phyloP scores from a whole-genome alignment of 2,888 invertebrate genomes.

The Aricia artaxerxes region DNA sequence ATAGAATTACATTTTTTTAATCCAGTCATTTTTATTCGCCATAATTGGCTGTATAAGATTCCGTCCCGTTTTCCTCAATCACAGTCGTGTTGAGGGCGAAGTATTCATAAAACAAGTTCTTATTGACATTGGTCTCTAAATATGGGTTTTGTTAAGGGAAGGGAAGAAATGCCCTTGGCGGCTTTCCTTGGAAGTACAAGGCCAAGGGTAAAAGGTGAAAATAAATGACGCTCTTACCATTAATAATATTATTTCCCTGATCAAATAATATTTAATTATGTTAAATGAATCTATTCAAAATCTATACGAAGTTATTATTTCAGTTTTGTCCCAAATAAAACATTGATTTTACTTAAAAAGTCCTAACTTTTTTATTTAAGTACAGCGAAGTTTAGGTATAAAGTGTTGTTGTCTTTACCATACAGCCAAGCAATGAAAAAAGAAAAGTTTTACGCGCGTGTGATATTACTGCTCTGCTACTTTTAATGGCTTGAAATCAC shows the following conservation, averaged over 20 bases:
- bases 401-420: too few relatives aligned
- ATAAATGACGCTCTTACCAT: neutral
- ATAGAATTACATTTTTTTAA: neutral
- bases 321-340: too few relatives aligned
- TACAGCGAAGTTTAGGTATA: too few relatives aligned
- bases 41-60: neutral
- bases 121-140: conserved; percentile 10
- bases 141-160: conserved; percentile 4
- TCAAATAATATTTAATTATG: neutral
- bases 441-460: too few relatives aligned
- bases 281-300: neutral
- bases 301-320: too few relatives aligned
- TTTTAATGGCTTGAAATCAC: too few relatives aligned
- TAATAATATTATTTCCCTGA: neutral
- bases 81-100: neutral
- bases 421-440: too few relatives aligned
- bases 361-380: too few relatives aligned
- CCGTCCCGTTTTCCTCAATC: neutral
- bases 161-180: neutral
- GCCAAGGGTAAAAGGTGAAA: neutral
- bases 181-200: neutral
- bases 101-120: conserved; percentile 4
- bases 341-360: too few relatives aligned
- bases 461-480: too few relatives aligned
- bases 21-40: neutral